Evolutionary conservation across 2,797 vertebrate species (phyloP).

Genomic region (Mallotus villosus): DNA sequence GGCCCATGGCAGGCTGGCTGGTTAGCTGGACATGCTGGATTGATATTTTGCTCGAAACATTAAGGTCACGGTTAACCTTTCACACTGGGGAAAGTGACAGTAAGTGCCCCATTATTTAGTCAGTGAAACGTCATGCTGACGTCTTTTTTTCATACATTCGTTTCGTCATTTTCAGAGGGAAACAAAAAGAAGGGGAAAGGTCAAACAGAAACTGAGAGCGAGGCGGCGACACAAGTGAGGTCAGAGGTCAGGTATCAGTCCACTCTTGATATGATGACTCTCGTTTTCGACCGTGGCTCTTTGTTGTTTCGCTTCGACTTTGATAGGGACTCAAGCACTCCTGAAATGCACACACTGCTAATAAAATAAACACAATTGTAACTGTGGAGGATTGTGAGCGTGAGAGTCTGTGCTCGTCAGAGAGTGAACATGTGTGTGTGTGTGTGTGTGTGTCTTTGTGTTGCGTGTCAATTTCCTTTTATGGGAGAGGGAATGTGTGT

Average conservation of each 20-base stretch:
- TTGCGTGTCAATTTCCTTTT: background rate
- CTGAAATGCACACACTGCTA: slow-evolving; percentile 43
- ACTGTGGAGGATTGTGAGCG: slow-evolving; percentile 16
- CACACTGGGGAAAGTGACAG: too few species aligned
- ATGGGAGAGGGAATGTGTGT: background rate
- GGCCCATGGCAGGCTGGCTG: too few species aligned
- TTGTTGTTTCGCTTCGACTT: slow-evolving; percentile 33
- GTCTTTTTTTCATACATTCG: too few species aligned
- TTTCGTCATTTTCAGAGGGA: too few species aligned
- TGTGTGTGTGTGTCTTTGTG: background rate
- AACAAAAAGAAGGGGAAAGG: too few species aligned
- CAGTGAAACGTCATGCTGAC: too few species aligned
- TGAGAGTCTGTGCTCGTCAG: slow-evolving; percentile 1
- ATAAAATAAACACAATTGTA: slow-evolving; percentile 57
- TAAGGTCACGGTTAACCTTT: too few species aligned
- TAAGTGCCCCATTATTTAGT: too few species aligned
- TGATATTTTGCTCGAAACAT: too few species aligned
- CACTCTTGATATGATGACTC: slow-evolving; percentile 53
- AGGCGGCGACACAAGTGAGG: slow-evolving; percentile 44
- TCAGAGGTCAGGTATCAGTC: slow-evolving; percentile 53
- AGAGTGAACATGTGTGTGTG: background rate
- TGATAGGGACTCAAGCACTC: slow-evolving; percentile 46
- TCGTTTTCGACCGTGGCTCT: slow-evolving; percentile 55
- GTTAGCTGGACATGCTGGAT: too few species aligned
- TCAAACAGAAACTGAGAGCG: slow-evolving; percentile 46